These are phyloP conservation scores for Podarcis siculus DNA, from an alignment of 2,797 vertebrate species.

Conservation along the genomic window DNA sequence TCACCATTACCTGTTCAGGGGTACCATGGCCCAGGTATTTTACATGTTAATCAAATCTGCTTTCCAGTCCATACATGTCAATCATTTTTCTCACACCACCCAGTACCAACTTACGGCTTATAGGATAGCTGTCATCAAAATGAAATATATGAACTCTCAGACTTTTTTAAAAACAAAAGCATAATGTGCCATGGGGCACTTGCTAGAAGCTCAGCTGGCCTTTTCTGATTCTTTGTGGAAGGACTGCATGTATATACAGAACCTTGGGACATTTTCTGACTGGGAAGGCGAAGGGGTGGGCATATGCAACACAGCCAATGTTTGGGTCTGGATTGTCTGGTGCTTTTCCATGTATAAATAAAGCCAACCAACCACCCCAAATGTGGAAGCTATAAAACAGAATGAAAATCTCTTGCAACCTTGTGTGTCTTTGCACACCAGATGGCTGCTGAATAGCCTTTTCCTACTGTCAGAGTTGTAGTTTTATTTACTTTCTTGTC, in stretches of 20 bases:
- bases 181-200: no score
- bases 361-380: background rate
- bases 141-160: background rate
- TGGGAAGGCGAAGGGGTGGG: background rate
- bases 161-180: background rate
- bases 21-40: background rate
- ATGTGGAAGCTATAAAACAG: background rate
- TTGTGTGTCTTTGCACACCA: background rate
- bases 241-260: background rate
- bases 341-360: background rate
- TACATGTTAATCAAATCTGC: background rate
- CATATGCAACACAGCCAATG: background rate
- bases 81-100: background rate
- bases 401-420: background rate
- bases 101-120: no score
- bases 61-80: background rate
- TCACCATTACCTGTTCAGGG: background rate
- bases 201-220: background rate
- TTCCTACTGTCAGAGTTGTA: background rate
- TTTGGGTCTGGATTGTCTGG: background rate
- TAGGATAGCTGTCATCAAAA: background rate
- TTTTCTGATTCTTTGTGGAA: background rate
- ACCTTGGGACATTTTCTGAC: background rate
- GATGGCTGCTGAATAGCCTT: constrained; percentile 13
- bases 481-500: constrained; percentile 19